Evolutionary conservation across 2,113 vertebrate genomes (phyloP), one percentile per base, ranked within the genome.

Genomic region (Barbus barbus): DNA sequence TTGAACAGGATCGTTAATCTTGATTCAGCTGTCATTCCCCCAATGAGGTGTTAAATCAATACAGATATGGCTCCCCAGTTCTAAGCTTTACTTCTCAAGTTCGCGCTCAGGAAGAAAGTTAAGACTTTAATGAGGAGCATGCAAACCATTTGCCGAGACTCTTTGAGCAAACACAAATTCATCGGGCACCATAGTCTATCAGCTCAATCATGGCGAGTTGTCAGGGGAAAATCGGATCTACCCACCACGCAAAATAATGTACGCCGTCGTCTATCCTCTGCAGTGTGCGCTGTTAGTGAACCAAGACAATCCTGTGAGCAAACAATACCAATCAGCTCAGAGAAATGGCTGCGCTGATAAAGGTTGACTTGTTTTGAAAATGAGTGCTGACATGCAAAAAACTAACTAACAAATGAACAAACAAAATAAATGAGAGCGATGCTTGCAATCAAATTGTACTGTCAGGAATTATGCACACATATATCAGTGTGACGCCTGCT

Each of bases 41-140:
- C 91, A 93, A 93, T 90, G 92, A 92, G 91, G 91, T 88, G 90
- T 92, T 91, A 93, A 94, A 94, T 94, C 93, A 93, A 88, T 91
- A 89, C 87, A 92, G 92, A 92, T 93, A 93, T 83, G 36, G 84
- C 88, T 89, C 72, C 83, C 90, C 92, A 91, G 82, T 91, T 83
- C 60, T 75, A 84, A 81, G 88, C 91, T 91, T 91, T 86, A 88
- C 80, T 88, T 84, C 86, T 72, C 83, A 90, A 89, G 89, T 92
- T 93, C 90, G 87, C 81, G 28, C 83, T 51, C 56, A 81, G 86
- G 90, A 90, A 88, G 90, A 92, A 90, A 87, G 72, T 84, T 85
- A 86, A 69, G 73, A 83, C 84, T 85, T 90, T 87, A 90, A 87
- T 90, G 87, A 86, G 85, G 89, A 87, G 90, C 84, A 82, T 81